Percentiles rank a stretch among this genome's conserved stretches.
phyloP scores from a whole-genome alignment of 1,140 invertebrate species.

The Muscidifurax raptorellus region DNA sequence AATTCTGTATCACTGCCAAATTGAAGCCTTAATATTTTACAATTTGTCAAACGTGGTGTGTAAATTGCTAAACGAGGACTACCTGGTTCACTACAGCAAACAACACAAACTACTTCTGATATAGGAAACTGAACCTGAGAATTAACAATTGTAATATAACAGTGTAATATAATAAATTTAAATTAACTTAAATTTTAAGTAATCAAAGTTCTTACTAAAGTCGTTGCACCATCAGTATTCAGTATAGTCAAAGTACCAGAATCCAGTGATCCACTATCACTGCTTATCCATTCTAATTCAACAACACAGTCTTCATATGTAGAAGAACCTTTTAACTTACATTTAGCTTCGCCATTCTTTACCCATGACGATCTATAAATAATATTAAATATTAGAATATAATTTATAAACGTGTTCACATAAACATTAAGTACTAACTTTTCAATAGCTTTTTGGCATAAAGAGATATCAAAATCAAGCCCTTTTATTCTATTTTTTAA shows the following conservation, averaged over 20 bases:
- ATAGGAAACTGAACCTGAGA: conserved; percentile 79
- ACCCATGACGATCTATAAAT: conserved; percentile 83
- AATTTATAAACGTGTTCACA: not conserved
- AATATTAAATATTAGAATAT: conserved; percentile 18
- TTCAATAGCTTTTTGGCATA: conserved; percentile 86
- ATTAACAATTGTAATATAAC: not conserved
- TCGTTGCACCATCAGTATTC: conserved; percentile 83
- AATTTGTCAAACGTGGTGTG: conserved; percentile 78
- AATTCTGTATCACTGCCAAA: conserved; percentile 87
- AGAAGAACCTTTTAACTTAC: conserved; percentile 78
- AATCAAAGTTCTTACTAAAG: conserved; percentile 76
- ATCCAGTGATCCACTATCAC: conserved; percentile 76
- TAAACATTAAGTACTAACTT: conserved; percentile 70
- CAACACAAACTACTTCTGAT: conserved; percentile 84
- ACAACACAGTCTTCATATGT: conserved; percentile 85
- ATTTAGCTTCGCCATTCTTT: conserved; percentile 85
- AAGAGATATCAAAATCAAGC: conserved; percentile 75
- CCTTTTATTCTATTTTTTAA: conserved; percentile 78
- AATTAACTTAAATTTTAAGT: not conserved
- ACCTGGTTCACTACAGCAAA: conserved; percentile 85
- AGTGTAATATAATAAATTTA: not conserved
- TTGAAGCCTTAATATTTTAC: conserved; percentile 80
- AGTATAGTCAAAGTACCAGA: conserved; percentile 86
- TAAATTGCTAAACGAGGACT: conserved; percentile 83
- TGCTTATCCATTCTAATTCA: conserved; percentile 87